Conservation (phyloP, 1,140 invertebrate genomes). For the Dolichoris vasculosae region DNA sequence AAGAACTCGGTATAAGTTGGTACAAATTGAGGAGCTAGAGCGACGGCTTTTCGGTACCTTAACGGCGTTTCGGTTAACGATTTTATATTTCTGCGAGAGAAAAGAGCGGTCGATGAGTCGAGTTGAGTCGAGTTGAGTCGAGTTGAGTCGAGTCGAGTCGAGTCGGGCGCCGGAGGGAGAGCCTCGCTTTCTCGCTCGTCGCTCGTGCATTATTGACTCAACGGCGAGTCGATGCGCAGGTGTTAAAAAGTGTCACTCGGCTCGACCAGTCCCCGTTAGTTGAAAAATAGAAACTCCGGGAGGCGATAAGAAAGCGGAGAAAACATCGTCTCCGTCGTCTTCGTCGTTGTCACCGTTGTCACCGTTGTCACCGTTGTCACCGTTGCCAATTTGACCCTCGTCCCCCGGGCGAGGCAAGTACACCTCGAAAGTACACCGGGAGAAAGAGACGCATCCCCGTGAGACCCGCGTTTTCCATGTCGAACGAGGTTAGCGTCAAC, state of each 20-base stretch:
- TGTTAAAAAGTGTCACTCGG: slow-evolving; percentile 37
- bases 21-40: too few species aligned
- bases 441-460: background rate
- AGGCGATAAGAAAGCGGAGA: slow-evolving; percentile 34
- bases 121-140: too few species aligned
- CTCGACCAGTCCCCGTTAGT: too few species aligned
- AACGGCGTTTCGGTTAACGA: background rate
- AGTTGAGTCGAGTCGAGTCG: too few species aligned
- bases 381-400: background rate
- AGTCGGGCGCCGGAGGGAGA: background rate
- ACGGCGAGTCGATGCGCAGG: background rate
- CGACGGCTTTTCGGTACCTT: background rate
- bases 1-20: background rate
- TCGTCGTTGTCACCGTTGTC: too few species aligned
- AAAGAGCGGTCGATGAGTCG: background rate
- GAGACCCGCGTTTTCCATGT: background rate
- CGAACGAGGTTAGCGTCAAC: slow-evolving; percentile 16
- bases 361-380: too few species aligned
- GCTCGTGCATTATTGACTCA: background rate
- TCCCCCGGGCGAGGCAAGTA: background rate
- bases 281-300: slow-evolving; percentile 41
- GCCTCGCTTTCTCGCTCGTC: slow-evolving; percentile 12
- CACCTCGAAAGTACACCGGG: slow-evolving; percentile 24
- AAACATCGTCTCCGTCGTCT: too few species aligned
- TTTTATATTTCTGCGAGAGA: background rate